Conservation (phyloP, 2,888 invertebrate genomes). For the Baronia brevicornis region DNA sequence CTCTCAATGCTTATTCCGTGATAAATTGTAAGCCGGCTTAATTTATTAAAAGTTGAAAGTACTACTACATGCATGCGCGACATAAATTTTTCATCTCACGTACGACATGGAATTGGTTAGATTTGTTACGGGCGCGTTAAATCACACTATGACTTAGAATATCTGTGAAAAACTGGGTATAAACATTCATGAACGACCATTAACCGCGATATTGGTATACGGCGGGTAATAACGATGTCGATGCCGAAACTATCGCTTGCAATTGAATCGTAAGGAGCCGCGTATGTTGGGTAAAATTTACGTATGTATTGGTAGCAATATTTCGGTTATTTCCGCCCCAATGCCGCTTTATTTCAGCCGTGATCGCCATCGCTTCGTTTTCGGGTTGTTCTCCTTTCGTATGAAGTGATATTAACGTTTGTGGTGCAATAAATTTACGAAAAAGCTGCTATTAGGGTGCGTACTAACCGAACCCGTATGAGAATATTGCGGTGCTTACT, state of each 20-base stretch:
- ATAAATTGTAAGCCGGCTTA: constrained; percentile 7
- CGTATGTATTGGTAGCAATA: constrained; percentile 25
- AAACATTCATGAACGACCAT: constrained; percentile 48
- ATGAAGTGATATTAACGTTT: constrained; percentile 1
- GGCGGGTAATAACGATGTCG: constrained; percentile 19
- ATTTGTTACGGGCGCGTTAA: constrained; percentile 12
- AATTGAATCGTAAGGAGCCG: constrained; percentile 34
- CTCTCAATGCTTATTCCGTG: constrained; percentile 4
- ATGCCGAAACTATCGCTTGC: constrained; percentile 39
- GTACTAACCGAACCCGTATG: too few relatives aligned
- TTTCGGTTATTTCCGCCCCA: constrained; percentile 21
- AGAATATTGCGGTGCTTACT: too few relatives aligned
- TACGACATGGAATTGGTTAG: constrained; percentile 11
- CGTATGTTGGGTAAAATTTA: constrained; percentile 24
- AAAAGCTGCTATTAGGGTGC: constrained; percentile 1
- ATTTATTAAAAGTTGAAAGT: constrained; percentile 9
- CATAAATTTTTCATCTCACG: constrained; percentile 12
- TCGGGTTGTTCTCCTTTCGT: background rate
- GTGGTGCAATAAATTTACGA: constrained; percentile 4
- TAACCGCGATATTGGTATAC: constrained; percentile 34
- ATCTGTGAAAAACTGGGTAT: constrained; percentile 24
- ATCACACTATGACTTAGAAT: constrained; percentile 15
- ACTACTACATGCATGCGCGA: background rate
- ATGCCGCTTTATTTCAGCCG: constrained; percentile 9
- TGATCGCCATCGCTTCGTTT: constrained; percentile 1